These are phyloP conservation scores for Campoletis raptor DNA, from an alignment of 2,888 invertebrate species.

Conservation along the genomic window DNA sequence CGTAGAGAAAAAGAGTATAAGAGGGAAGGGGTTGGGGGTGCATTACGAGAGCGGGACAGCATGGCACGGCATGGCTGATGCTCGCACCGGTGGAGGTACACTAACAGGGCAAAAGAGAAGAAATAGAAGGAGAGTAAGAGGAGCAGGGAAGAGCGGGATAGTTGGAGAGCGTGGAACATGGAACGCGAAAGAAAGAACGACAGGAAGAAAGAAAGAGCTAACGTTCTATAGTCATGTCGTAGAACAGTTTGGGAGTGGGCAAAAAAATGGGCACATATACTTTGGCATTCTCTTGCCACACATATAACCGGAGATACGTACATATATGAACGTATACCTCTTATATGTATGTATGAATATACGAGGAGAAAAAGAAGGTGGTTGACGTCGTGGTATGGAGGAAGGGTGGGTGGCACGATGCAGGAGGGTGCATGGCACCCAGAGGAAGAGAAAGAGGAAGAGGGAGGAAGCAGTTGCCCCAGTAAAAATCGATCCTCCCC, in stretches of 20 bases:
- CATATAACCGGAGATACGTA: background rate
- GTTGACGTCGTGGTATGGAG: conserved; percentile 46
- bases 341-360: conserved; percentile 15
- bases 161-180: conserved; percentile 40
- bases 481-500: conserved; percentile 86
- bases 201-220: conserved; percentile 59
- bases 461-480: conserved; percentile 81
- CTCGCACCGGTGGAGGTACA: conserved; percentile 50
- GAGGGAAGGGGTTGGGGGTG: conserved; percentile 56
- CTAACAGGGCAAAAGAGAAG: conserved; percentile 48
- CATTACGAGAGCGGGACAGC: conserved; percentile 71
- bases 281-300: background rate
- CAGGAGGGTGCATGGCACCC: conserved; percentile 77
- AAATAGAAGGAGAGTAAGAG: background rate
- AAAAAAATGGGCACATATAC: conserved; percentile 29
- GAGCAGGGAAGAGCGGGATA: conserved; percentile 35
- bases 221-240: conserved; percentile 52
- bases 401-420: conserved; percentile 77
- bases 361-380: conserved; percentile 42
- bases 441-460: conserved; percentile 76
- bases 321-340: background rate
- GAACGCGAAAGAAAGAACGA: conserved; percentile 60
- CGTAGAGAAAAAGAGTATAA: background rate
- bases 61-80: conserved; percentile 78
- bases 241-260: conserved; percentile 30